phyloP scores from a whole-genome alignment of 2,797 vertebrate genomes.

The Darevskia mixta region DNA sequence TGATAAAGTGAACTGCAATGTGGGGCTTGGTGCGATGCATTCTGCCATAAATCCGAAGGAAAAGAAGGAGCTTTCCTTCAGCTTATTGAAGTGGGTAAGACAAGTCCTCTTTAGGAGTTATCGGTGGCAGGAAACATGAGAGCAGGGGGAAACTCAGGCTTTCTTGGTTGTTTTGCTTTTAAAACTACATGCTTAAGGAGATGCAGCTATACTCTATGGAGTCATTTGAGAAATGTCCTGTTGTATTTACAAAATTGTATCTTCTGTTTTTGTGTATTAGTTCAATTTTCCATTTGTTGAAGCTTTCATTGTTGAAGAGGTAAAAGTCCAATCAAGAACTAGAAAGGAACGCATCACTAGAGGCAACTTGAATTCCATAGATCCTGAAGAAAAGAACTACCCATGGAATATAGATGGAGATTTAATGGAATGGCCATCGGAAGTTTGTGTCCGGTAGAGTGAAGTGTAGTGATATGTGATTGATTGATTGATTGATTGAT shows the following conservation, averaged over 20 bases:
- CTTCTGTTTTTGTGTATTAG: conserved; percentile 79
- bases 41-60: no score
- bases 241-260: conserved; percentile 35
- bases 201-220: no score
- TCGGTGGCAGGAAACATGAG: no score
- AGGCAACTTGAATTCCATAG: conserved; percentile 67
- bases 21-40: no score
- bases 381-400: conserved; percentile 77
- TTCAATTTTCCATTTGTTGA: conserved; percentile 95
- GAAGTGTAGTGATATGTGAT: background rate
- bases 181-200: no score
- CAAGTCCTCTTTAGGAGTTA: no score
- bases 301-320: conserved; percentile 85
- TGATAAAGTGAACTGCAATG: background rate
- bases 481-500: background rate
- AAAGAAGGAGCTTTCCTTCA: no score
- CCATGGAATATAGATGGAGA: conserved; percentile 97
- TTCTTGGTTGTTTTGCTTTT: no score
- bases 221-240: background rate
- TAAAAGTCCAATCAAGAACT: conserved; percentile 81
- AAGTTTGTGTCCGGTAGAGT: conserved; percentile 87
- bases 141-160: no score
- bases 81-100: no score
- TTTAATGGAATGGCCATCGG: conserved; percentile 85
- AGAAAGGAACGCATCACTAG: conserved; percentile 64